Conservation (phyloP, 1,140 invertebrate genomes). For the Temnothorax curvispinosus region DNA sequence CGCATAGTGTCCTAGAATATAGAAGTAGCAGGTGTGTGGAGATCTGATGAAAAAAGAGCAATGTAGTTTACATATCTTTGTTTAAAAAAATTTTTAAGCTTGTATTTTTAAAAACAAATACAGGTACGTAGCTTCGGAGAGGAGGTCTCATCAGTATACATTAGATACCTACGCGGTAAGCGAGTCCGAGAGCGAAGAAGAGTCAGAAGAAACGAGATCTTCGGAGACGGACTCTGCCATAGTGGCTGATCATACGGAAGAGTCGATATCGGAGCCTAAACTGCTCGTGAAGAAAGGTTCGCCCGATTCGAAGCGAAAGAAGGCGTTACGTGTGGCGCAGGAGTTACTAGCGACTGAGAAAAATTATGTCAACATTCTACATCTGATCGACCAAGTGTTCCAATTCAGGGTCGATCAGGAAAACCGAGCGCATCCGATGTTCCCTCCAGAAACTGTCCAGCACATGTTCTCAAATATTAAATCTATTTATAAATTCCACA, state of each 20-base stretch:
- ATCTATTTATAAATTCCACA: slow-evolving; percentile 88
- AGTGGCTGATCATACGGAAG: slow-evolving; percentile 71
- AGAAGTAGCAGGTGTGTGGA: slow-evolving; percentile 81
- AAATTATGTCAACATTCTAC: slow-evolving; percentile 90
- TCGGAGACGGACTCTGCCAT: slow-evolving; percentile 79
- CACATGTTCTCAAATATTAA: slow-evolving; percentile 85
- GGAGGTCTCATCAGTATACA: slow-evolving; percentile 77
- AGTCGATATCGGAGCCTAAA: slow-evolving; percentile 68
- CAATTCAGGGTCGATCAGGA: slow-evolving; percentile 85
- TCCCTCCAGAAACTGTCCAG: slow-evolving; percentile 82
- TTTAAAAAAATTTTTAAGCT: background rate
- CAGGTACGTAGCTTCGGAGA: slow-evolving; percentile 80
- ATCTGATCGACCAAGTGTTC: slow-evolving; percentile 90
- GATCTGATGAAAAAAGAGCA: background rate
- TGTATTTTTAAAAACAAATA: background rate
- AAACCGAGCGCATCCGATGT: slow-evolving; percentile 85
- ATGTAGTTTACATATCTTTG: background rate
- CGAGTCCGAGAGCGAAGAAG: slow-evolving; percentile 85
- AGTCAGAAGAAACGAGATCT: slow-evolving; percentile 81
- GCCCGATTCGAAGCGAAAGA: slow-evolving; percentile 80
- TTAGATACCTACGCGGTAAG: slow-evolving; percentile 81
- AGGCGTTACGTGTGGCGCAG: slow-evolving; percentile 87
- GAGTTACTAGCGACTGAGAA: slow-evolving; percentile 91
- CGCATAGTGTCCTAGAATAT: slow-evolving; percentile 83
- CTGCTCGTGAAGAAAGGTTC: slow-evolving; percentile 60